Evolutionary conservation across 2,797 vertebrate genomes (phyloP).

Genomic region (Phataginus tricuspis): DNA sequence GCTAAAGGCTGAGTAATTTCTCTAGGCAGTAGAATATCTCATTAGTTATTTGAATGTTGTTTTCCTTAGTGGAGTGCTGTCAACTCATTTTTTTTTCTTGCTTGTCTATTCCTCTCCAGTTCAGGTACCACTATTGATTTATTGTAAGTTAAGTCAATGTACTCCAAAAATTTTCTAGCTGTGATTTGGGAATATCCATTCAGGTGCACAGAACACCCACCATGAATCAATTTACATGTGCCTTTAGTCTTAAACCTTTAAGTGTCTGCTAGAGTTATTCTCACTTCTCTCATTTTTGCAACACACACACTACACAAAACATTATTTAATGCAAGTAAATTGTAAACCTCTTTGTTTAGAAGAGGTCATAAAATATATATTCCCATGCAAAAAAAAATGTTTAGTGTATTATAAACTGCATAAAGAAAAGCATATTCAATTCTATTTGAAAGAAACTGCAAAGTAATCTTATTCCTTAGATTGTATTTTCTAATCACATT

Average conservation of each 20-base stretch:
- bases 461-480: constrained; percentile 37
- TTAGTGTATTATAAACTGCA: not conserved
- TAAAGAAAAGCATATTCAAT: constrained; percentile 2
- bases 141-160: constrained; percentile 49
- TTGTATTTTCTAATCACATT: constrained; percentile 46
- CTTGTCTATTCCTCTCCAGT: constrained; percentile 1
- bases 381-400: not conserved
- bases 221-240: constrained; percentile 4
- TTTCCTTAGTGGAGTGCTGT: constrained; percentile 27
- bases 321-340: not conserved
- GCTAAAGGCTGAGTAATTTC: constrained; percentile 26
- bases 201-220: not conserved
- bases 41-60: constrained; percentile 25
- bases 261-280: not conserved
- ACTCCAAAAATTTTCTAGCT: constrained; percentile 51
- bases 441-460: constrained; percentile 43
- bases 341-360: not conserved
- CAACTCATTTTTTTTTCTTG: constrained; percentile 38
- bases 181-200: constrained; percentile 23
- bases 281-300: constrained; percentile 35
- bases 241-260: constrained; percentile 26
- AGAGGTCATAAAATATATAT: not conserved
- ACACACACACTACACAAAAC: not conserved
- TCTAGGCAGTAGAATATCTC: constrained; percentile 26
- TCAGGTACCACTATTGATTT: constrained; percentile 38